phyloP scores from a whole-genome alignment of 2,113 vertebrate genomes.

The Oenanthe oenanthe region DNA sequence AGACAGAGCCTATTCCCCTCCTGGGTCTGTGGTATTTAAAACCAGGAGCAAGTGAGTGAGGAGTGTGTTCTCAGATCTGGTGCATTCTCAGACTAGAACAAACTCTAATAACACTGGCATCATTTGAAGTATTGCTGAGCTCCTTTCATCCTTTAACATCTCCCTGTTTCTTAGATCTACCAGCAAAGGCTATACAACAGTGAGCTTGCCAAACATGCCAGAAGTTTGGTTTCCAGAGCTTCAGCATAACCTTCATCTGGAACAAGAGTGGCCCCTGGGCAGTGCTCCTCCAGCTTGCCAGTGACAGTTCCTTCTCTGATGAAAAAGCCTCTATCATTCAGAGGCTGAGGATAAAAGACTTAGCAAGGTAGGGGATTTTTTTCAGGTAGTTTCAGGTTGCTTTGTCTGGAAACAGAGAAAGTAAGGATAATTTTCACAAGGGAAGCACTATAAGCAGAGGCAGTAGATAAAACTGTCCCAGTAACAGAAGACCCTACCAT shows the following conservation, averaged over 20 bases:
- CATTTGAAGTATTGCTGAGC: neutral
- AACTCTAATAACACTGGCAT: neutral
- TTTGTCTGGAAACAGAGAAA: neutral
- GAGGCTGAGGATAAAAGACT: slow-evolving; percentile 30
- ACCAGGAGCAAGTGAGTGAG: neutral
- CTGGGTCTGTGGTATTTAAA: neutral
- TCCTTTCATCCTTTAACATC: slow-evolving; percentile 12
- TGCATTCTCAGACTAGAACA: neutral
- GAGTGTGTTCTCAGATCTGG: neutral
- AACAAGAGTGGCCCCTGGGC: neutral
- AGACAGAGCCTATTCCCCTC: accelerated
- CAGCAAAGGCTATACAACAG: neutral
- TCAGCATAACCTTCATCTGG: neutral
- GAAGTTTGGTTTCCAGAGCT: slow-evolving; percentile 18
- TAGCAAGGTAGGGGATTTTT: neutral
- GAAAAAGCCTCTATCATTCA: slow-evolving; percentile 15
- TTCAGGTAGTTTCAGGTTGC: neutral
- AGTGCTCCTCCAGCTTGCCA: neutral
- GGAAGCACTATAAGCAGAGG: neutral
- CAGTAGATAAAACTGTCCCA: slow-evolving; percentile 48
- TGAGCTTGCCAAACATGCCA: neutral
- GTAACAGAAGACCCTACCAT: slow-evolving; percentile 27
- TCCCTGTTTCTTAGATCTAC: neutral
- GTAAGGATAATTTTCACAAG: neutral
- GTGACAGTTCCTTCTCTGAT: neutral